Percentiles rank a stretch among this genome's conserved stretches.
phyloP scores from a whole-genome alignment of 2,113 vertebrate genomes.

The Leucosticte australis region DNA sequence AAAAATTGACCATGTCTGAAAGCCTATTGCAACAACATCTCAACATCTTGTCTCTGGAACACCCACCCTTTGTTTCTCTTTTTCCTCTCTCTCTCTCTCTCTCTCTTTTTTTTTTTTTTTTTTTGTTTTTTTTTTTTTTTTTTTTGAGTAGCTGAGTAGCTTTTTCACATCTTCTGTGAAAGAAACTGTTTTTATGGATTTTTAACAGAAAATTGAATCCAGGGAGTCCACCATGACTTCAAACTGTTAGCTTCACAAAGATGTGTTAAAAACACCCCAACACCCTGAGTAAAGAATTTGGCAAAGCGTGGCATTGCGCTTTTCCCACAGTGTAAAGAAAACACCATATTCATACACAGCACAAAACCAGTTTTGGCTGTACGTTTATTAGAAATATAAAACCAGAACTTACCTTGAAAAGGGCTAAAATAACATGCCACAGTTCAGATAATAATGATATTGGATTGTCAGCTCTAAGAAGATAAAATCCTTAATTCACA shows the following conservation, averaged over 20 bases:
- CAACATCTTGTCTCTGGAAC: neutral
- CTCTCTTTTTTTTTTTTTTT: too few species aligned
- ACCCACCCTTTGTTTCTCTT: neutral
- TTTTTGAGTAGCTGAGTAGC: neutral
- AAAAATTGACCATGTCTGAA: neutral
- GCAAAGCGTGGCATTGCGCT: neutral
- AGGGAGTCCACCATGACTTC: neutral
- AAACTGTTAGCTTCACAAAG: neutral
- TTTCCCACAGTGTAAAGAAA: neutral
- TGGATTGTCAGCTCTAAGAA: neutral
- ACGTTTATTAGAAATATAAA: neutral
- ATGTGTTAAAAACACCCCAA: neutral
- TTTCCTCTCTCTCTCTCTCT: too few species aligned
- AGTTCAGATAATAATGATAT: neutral
- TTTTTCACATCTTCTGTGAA: neutral
- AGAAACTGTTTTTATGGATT: neutral
- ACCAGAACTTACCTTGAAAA: neutral
- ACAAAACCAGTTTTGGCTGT: neutral
- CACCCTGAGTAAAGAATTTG: neutral
- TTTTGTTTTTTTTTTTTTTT: too few species aligned
- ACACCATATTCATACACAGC: neutral
- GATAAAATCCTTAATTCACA: neutral
- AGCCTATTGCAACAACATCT: rapidly evolving
- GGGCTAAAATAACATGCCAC: neutral
- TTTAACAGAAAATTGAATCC: neutral